These are phyloP conservation scores for Prorops nasuta DNA, from an alignment of 1,140 invertebrate genomes.

Conservation along the genomic window DNA sequence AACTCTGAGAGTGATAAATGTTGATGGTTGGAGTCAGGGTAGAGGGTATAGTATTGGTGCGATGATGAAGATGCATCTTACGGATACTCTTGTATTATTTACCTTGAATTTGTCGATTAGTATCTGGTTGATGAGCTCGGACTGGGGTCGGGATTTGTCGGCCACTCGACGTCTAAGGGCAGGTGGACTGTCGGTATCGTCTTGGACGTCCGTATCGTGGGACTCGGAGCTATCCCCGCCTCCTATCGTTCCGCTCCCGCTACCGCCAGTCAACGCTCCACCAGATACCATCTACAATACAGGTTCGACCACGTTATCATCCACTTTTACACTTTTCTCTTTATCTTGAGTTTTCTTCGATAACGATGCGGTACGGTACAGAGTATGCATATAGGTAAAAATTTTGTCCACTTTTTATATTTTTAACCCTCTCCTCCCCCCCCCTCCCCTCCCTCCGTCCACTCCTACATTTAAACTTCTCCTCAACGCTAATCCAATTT, in stretches of 20 bases:
- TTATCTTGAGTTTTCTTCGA: neutral
- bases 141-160: constrained; percentile 60
- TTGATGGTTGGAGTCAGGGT: too few species aligned
- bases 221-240: constrained; percentile 63
- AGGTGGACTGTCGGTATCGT: constrained; percentile 62
- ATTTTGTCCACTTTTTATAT: too few species aligned
- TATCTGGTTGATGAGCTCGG: constrained; percentile 63
- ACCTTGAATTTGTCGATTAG: constrained; percentile 66
- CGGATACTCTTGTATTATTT: constrained; percentile 18
- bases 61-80: too few species aligned
- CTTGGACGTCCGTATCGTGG: constrained; percentile 62
- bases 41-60: too few species aligned
- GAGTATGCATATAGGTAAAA: too few species aligned
- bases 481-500: too few species aligned
- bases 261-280: constrained; percentile 51
- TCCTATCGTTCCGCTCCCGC: constrained; percentile 48
- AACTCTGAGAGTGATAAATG: too few species aligned
- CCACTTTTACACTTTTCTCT: constrained; percentile 11
- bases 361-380: too few species aligned
- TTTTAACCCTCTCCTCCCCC: too few species aligned
- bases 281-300: constrained; percentile 58
- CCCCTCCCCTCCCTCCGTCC: too few species aligned
- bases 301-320: constrained; percentile 17
- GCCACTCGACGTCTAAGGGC: constrained; percentile 53
- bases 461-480: too few species aligned